Conservation (phyloP, 2,113 vertebrate genomes). For the Grammomys surdaster region DNA sequence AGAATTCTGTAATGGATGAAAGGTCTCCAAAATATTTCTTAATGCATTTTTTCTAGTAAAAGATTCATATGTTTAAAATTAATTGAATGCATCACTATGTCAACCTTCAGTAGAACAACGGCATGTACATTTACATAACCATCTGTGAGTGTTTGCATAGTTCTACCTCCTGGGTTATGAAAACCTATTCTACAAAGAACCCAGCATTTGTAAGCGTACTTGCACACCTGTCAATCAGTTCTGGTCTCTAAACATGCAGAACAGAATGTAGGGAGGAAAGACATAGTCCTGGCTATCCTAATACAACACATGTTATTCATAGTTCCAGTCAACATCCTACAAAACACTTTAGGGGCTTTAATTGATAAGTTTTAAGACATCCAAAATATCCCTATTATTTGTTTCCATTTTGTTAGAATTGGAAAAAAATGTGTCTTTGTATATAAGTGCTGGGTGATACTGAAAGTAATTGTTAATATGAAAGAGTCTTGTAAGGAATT, state of each 20-base stretch:
- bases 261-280: background rate
- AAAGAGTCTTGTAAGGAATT: background rate
- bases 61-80: constrained; percentile 65
- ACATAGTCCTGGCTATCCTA: background rate
- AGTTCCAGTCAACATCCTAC: background rate
- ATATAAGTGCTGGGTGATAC: background rate
- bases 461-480: background rate
- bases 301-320: background rate
- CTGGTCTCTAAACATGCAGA: constrained; percentile 28
- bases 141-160: constrained; percentile 78
- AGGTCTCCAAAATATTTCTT: constrained; percentile 26
- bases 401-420: background rate
- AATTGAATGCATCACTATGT: constrained; percentile 68
- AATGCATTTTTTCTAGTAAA: constrained; percentile 30
- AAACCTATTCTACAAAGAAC: constrained; percentile 57
- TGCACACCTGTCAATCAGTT: constrained; percentile 72
- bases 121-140: constrained; percentile 73
- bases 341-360: background rate
- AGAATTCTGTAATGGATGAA: constrained; percentile 40
- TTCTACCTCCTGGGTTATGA: constrained; percentile 65
- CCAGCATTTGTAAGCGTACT: constrained; percentile 52
- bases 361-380: background rate
- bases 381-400: background rate
- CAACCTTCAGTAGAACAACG: constrained; percentile 57
- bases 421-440: background rate